Percentiles rank a stretch among this genome's conserved stretches.
Conservation (phyloP, 2,888 invertebrate genomes). For the Seira ritae region DNA sequence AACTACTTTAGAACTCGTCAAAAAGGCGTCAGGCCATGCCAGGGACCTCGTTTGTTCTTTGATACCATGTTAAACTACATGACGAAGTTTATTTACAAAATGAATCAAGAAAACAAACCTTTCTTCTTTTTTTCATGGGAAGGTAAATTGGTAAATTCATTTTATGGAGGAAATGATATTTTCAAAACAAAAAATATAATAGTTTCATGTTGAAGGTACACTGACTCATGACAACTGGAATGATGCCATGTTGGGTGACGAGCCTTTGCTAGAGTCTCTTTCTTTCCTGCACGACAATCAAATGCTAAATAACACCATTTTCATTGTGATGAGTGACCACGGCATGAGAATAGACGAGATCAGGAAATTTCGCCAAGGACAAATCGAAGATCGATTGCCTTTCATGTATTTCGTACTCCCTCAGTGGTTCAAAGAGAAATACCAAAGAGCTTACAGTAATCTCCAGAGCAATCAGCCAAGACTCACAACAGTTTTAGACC, state of each 20-base stretch:
- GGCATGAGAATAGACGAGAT: conserved; percentile 78
- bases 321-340: conserved; percentile 76
- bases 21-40: conserved; percentile 80
- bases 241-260: conserved; percentile 80
- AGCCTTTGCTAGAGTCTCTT: conserved; percentile 74
- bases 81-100: conserved; percentile 76
- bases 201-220: conserved; percentile 89
- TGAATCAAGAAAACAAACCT: not conserved
- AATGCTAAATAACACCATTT: conserved; percentile 72
- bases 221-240: conserved; percentile 91
- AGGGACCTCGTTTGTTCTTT: conserved; percentile 78
- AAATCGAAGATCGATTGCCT: conserved; percentile 68
- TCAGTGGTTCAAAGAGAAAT: conserved; percentile 76
- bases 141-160: too few relatives aligned
- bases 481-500: conserved; percentile 78
- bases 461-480: conserved; percentile 75
- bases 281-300: conserved; percentile 73
- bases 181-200: too few relatives aligned
- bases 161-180: not conserved
- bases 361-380: conserved; percentile 76
- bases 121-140: conserved; percentile 48
- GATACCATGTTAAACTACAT: conserved; percentile 84
- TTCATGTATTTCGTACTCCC: conserved; percentile 84
- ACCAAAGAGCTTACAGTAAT: conserved; percentile 79
- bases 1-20: conserved; percentile 77